phyloP scores from a whole-genome alignment of 2,113 vertebrate species.

The Bothrops jararaca region DNA sequence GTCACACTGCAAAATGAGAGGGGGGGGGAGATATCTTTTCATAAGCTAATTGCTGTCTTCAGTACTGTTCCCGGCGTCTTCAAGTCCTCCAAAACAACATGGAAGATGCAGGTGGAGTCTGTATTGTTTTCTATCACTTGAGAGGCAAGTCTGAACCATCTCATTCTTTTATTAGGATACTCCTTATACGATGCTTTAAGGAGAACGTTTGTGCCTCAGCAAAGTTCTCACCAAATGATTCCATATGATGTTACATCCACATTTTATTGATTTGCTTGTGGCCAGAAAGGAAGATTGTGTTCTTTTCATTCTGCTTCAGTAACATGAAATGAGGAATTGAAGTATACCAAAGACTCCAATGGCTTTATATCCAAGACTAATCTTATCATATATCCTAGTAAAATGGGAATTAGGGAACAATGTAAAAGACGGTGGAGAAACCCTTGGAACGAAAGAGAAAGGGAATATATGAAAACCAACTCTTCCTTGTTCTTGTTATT shows the following conservation, averaged over 20 bases:
- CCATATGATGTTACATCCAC: not conserved
- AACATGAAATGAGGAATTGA: not conserved
- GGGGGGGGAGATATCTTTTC: not conserved
- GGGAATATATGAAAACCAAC: not conserved
- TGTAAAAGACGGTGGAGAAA: not conserved
- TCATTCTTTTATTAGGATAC: not conserved
- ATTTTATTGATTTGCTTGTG: not conserved
- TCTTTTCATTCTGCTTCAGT: not conserved
- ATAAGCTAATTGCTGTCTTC: not conserved
- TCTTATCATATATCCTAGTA: not conserved
- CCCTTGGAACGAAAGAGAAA: not conserved
- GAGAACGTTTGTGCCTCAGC: not conserved
- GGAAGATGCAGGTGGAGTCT: not conserved
- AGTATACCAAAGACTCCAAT: not conserved
- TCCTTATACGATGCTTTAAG: not conserved
- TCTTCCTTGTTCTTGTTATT: not conserved
- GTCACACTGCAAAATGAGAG: not conserved
- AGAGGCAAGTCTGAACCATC: not conserved
- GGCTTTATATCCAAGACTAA: not conserved
- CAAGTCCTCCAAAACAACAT: not conserved
- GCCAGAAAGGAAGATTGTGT: not conserved
- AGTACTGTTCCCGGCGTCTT: not conserved
- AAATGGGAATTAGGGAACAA: not conserved
- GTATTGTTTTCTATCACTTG: not conserved
- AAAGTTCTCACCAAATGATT: not conserved